Base-by-base conservation (phyloP, 2,888 invertebrate species). In the Stenurella melanura region DNA sequence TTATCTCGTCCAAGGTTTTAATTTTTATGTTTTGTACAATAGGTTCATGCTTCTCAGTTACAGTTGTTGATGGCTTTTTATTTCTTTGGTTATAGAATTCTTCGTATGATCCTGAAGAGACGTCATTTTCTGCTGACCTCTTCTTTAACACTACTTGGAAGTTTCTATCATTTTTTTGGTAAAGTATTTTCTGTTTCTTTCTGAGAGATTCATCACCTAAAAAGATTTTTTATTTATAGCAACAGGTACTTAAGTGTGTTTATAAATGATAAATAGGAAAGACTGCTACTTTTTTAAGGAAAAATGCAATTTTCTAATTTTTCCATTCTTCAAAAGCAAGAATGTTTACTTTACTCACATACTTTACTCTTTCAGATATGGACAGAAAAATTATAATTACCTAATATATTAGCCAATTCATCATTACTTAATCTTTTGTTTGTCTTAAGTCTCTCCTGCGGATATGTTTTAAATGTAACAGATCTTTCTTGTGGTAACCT, bases 1-100 rank as follows among this genome's bases (percentile, higher is more conserved):
- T 85, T 11, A 91, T 88, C 82, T 90, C 90, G 0, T 87, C 89
- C 58, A 91, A 79, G 0, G 90, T 89, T 82, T 90, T 90, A 11
- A 90, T 87, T 86, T 88, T 89, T 21, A 89, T 87, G 11, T 86
- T 81, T 11, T 71, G 80, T n/a, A 85, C 73, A 68, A 84, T 78
- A 26, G 69, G 58, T 74, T 78, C 74, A 38, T 63, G 11, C 73
- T 85, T 83, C 19, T 81, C 34, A 11, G 26, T 61, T 17, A n/a
- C 15, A 15, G 15, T n/a, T 1, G 56, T 50, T 50, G 42, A 11
- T 50, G 19, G 15, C 11, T 38, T 63, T 15, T 60, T 58, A 17
- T 6, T 10, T 54, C 54, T 74, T 38, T 12, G 19, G 42, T 26
- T 19, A 15, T 60, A 30, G 6, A 19, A 7, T 10, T 34, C 63